Conservation (phyloP, 2,113 vertebrate genomes). For the Pseudolaguvia tuberculata region DNA sequence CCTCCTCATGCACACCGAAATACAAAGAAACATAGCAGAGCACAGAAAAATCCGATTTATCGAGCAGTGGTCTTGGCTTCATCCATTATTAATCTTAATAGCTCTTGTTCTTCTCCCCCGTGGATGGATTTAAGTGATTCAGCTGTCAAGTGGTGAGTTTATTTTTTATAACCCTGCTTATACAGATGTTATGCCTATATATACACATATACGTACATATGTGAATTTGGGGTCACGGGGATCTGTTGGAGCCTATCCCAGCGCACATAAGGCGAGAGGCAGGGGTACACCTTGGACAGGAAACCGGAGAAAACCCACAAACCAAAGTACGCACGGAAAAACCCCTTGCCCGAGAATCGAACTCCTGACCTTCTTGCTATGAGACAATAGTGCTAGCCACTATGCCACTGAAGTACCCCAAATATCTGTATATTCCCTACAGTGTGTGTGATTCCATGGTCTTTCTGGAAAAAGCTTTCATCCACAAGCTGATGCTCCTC, state of each 20-base stretch:
- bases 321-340: no score
- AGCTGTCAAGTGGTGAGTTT: constrained; percentile 25
- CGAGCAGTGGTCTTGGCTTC: constrained; percentile 25
- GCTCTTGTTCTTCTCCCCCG: background rate
- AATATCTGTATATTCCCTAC: background rate
- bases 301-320: no score
- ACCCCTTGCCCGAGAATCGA: no score
- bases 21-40: background rate
- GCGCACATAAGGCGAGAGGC: no score
- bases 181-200: no score
- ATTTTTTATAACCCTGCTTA: background rate
- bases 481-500: constrained; percentile 10
- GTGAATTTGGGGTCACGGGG: no score
- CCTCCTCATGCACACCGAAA: background rate
- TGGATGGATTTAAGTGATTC: constrained; percentile 1
- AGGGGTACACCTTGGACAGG: no score
- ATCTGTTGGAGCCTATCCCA: no score
- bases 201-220: no score
- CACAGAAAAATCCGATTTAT: constrained; percentile 28
- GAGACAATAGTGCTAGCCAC: no score
- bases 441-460: background rate
- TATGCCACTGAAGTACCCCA: no score
- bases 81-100: constrained; percentile 50
- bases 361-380: no score
- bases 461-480: background rate